Percentiles rank a stretch among this genome's conserved stretches.
Conservation (phyloP, 64 coral and sea anemone genomes). For the Stichodactyla mertensii region DNA sequence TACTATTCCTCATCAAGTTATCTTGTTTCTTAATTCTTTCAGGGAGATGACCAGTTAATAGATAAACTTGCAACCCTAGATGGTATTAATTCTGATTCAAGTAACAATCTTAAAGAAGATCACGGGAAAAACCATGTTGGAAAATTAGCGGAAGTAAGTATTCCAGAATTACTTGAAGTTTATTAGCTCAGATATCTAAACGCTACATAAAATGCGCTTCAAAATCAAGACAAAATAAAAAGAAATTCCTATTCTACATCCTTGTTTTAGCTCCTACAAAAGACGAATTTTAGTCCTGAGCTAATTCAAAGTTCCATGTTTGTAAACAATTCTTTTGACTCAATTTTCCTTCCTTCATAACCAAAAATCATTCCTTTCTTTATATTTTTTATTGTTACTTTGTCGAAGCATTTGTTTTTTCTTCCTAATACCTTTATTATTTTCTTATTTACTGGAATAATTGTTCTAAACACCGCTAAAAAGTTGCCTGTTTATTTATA, state of each 20-base stretch:
- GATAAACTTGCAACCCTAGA: conserved; percentile 88
- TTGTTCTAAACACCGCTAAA: too few relatives aligned
- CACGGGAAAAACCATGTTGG: conserved; percentile 60
- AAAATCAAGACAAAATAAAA: too few relatives aligned
- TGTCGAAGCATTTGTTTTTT: too few relatives aligned
- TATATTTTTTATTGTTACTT: neutral
- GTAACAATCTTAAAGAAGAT: conserved; percentile 59
- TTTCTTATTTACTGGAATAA: too few relatives aligned
- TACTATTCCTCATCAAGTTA: neutral
- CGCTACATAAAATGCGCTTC: too few relatives aligned
- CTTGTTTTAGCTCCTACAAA: neutral
- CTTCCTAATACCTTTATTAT: too few relatives aligned
- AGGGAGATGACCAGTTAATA: conserved; percentile 91
- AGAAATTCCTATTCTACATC: neutral
- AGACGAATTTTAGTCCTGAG: neutral
- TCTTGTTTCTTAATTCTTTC: conserved; percentile 1
- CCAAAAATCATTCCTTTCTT: neutral
- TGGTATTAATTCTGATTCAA: conserved; percentile 87
- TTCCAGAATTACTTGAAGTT: neutral
- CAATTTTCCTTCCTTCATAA: neutral
- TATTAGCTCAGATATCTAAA: too few relatives aligned
- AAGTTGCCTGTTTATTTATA: too few relatives aligned
- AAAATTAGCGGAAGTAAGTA: conserved; percentile 78
- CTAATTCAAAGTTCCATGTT: neutral
- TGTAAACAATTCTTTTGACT: neutral